phyloP scores from a whole-genome alignment of 2,888 invertebrate species.

The Stegana nigrithorax region DNA sequence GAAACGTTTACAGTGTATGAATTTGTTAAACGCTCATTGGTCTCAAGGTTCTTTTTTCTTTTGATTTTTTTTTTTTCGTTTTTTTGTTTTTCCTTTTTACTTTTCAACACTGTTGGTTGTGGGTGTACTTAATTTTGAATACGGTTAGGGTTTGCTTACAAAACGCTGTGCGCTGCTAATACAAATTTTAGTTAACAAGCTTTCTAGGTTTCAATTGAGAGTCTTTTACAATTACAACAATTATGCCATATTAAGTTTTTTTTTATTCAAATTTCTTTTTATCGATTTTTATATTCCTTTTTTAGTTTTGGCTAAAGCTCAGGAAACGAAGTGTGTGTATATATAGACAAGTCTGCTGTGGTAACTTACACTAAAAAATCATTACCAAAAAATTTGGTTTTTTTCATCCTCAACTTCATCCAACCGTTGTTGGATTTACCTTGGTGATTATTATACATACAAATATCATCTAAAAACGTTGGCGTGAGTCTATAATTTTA shows the following conservation, averaged over 20 bases:
- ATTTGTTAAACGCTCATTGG: conserved; percentile 51
- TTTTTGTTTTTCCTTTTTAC: neutral
- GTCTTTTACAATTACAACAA: conserved; percentile 15
- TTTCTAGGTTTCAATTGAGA: conserved; percentile 4
- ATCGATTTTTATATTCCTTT: neutral
- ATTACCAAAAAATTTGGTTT: neutral
- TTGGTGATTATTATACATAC: conserved; percentile 20
- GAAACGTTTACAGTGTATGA: conserved; percentile 5
- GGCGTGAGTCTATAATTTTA: conserved; percentile 34
- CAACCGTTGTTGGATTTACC: too few species aligned
- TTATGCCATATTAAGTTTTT: neutral
- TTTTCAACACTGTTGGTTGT: neutral
- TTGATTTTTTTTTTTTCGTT: conserved; percentile 24
- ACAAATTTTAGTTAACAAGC: conserved; percentile 3
- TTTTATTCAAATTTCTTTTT: neutral
- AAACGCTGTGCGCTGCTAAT: conserved; percentile 15
- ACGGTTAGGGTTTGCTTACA: neutral
- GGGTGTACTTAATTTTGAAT: conserved; percentile 22
- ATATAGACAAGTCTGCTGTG: neutral
- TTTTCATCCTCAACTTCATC: conserved; percentile 39
- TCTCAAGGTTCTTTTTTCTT: conserved; percentile 47
- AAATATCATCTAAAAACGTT: conserved; percentile 50
- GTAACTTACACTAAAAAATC: too few species aligned
- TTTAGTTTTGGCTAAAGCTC: conserved; percentile 4
- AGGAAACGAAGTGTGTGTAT: conserved; percentile 15